Conservation (phyloP, 2,113 vertebrate species). For the Mionectes macconnelli region DNA sequence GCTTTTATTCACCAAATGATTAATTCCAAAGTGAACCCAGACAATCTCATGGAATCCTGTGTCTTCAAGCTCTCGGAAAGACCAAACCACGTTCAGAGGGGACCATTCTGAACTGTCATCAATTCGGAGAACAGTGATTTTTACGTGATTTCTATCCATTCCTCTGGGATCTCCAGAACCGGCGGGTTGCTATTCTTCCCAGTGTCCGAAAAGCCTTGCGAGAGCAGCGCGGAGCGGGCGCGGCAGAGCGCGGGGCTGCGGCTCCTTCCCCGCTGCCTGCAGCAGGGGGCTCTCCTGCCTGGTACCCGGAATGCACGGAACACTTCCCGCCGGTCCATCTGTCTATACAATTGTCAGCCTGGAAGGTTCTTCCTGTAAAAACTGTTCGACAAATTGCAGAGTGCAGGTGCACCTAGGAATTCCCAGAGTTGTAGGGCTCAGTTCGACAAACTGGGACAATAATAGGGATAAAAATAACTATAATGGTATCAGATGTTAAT, state of each 20-base stretch:
- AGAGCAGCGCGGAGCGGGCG: not conserved
- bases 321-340: not conserved
- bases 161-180: not conserved
- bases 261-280: not conserved
- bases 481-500: not conserved
- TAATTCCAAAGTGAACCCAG: not conserved
- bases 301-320: rapidly evolving
- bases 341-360: not conserved
- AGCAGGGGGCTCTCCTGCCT: not conserved
- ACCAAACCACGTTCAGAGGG: not conserved
- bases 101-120: not conserved
- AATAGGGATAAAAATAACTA: not conserved
- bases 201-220: not conserved
- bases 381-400: not conserved
- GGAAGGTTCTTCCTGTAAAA: not conserved
- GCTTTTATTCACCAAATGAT: not conserved
- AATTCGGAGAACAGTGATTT: rapidly evolving
- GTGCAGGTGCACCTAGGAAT: not conserved
- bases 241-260: not conserved
- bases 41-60: not conserved
- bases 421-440: not conserved
- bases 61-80: not conserved
- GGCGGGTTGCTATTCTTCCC: not conserved
- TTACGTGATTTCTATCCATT: not conserved
- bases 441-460: not conserved